A percentile compares a stretch with the other conserved stretches of the same genome.
phyloP scores from a whole-genome alignment of 2,888 invertebrate species.

The Thalpophila matura region DNA sequence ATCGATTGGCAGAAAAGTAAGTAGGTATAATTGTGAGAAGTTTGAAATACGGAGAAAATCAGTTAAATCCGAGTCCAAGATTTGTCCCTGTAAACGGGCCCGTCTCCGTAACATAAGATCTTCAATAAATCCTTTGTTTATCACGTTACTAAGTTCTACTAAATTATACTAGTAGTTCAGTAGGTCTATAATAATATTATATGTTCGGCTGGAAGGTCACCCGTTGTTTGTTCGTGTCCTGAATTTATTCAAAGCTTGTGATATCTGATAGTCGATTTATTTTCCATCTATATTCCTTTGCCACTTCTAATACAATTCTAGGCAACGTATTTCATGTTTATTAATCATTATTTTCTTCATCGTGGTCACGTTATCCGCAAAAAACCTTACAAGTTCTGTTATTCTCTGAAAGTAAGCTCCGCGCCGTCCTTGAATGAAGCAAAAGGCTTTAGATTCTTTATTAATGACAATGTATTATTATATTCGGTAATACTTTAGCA shows the following conservation, averaged over 20 bases:
- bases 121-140: too few relatives aligned
- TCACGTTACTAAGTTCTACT: too few relatives aligned
- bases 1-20: too few relatives aligned
- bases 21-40: too few relatives aligned
- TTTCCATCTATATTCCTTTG: conserved; percentile 21
- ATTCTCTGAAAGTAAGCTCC: background rate
- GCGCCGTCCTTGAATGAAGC: background rate
- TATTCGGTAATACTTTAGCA: too few relatives aligned
- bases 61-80: too few relatives aligned
- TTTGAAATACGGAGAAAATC: too few relatives aligned
- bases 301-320: background rate
- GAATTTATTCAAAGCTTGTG: conserved; percentile 20
- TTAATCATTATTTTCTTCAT: conserved; percentile 6
- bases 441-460: too few relatives aligned
- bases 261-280: conserved; percentile 15
- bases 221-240: background rate
- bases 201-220: background rate
- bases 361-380: background rate
- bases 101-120: too few relatives aligned
- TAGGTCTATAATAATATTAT: background rate
- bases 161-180: background rate
- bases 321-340: conserved; percentile 23
- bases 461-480: too few relatives aligned
- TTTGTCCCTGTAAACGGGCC: too few relatives aligned
- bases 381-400: background rate